Evolutionary conservation across 2,888 invertebrate genomes (phyloP), one percentile per base, ranked within the genome.

Genomic region (Drosophila atroscutellata): DNA sequence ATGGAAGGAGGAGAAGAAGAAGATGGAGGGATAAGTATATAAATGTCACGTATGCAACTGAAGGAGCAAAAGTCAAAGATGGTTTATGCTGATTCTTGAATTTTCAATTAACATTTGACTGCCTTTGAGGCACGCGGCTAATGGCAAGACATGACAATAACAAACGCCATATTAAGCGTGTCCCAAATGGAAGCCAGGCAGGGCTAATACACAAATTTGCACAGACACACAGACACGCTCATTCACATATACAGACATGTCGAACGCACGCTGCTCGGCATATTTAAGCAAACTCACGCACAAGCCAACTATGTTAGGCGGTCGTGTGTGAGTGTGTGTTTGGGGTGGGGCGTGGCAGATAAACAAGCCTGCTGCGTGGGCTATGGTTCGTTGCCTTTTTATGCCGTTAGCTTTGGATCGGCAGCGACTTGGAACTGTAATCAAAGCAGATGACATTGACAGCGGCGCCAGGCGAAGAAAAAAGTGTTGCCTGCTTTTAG

Each of bases 91-190:
- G 55, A 50, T 58, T 65, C 69, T 49, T 56, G 72, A 82, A 75
- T 84, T 86, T 88, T 88, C 86, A 88, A 87, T 87, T 88, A 88
- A 82, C 82, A 68, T 88, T 82, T 86, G 77, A 72, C 84, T 78
- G 81, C 64, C 73, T 77, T 71, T 65, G 71, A 75, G 77, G 79
- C 77, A 75, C 45, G 56, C 55, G 49, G 67, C 72, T 83, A 82
- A 87, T 85, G 89, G 73, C 81, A 75, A 72, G 77, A 83, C 85
- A 83, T 89, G 89, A 89, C 85, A 89, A 89, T 81, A 89, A 83
- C 85, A 83, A 85, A 76, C 75, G 78, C 77, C 77, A 62, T 77
- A 80, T 81, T 75, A 74, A 62, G 66, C 77, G 69, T 68, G 64
- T 52, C 63, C 66, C 39, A 68, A 78, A 81, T 72, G 71, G 65